A percentile compares a stretch with the other conserved stretches of the same genome.
phyloP scores from a whole-genome alignment of 2,113 vertebrate species.

The Lethenteron camtschaticum region DNA sequence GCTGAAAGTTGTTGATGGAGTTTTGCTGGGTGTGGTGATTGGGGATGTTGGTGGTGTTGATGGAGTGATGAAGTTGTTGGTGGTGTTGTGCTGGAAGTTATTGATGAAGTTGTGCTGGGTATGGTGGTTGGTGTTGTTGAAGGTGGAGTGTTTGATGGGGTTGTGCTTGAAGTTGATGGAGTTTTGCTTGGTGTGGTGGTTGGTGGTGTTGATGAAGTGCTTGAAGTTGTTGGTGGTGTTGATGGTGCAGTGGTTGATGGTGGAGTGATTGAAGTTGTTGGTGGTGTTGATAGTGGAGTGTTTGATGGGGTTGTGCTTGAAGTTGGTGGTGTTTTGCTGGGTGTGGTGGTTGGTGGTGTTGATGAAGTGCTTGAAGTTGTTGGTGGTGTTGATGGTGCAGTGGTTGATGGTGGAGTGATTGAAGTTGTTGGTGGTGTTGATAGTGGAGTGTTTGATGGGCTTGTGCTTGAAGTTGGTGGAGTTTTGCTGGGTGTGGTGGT shows the following conservation, averaged over 20 bases:
- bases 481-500: background rate
- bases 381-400: no score
- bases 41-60: background rate
- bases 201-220: background rate
- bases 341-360: background rate
- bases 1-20: background rate
- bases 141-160: background rate
- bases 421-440: no score
- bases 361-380: background rate
- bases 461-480: background rate
- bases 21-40: background rate
- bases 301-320: background rate
- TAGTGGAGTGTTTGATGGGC: background rate
- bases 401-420: no score
- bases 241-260: background rate
- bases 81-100: background rate
- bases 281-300: background rate
- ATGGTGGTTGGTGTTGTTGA: background rate
- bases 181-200: background rate
- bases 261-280: background rate
- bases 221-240: background rate
- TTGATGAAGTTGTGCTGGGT: background rate
- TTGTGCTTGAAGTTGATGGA: background rate
- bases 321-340: background rate
- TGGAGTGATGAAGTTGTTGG: background rate